phyloP scores from a whole-genome alignment of 2,797 vertebrate species.

The Phalanger gymnotis region DNA sequence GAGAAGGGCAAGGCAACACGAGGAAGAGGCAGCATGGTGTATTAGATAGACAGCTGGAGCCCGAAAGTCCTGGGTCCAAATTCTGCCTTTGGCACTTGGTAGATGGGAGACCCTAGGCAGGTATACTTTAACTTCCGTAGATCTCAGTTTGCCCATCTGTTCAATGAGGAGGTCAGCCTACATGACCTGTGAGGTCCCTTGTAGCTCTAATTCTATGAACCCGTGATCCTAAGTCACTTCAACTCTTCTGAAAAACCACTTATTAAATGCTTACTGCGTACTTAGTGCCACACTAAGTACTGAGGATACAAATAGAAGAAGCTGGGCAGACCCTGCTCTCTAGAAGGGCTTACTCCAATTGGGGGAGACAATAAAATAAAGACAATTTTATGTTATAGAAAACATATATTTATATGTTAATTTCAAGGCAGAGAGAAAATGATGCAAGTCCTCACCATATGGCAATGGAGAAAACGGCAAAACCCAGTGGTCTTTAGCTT shows the following conservation, averaged over 20 bases:
- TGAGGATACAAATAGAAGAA: neutral
- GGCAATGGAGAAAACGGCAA: neutral
- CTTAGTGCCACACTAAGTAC: neutral
- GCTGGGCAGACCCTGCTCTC: neutral
- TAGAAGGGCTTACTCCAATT: neutral
- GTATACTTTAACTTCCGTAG: neutral
- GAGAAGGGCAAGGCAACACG: neutral
- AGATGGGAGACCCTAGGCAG: neutral
- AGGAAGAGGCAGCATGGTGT: neutral
- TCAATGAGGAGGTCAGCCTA: neutral
- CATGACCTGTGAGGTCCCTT: neutral
- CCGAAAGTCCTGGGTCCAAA: neutral
- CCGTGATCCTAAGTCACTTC: neutral
- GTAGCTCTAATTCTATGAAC: neutral
- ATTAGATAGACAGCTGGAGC: neutral
- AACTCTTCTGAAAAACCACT: neutral
- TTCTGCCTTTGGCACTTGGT: neutral
- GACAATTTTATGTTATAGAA: neutral
- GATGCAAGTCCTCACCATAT: neutral
- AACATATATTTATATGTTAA: neutral
- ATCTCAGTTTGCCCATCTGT: neutral
- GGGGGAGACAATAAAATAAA: neutral
- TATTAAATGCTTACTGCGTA: neutral
- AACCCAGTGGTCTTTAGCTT: neutral
- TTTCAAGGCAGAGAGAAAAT: neutral